Base-by-base conservation (phyloP, 1,140 invertebrate species). In the Orius insidiosus region DNA sequence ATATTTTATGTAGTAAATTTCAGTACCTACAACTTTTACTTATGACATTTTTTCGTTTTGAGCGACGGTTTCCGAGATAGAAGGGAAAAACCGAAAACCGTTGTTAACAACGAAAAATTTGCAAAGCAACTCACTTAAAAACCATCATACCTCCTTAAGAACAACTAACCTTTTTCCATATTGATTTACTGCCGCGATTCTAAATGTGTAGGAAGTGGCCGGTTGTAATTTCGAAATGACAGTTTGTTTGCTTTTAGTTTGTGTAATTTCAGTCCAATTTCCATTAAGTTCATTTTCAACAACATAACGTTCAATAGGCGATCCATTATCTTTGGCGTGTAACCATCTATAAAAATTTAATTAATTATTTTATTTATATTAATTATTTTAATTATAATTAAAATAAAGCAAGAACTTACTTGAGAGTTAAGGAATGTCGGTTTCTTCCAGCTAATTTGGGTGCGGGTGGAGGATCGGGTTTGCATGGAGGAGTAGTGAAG, bases 141-240 rank as follows among this genome's bases (percentile, higher is more conserved):
- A n/a, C n/a, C n/a, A n/a, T n/a, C n/a, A n/a, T n/a, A n/a, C n/a
- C n/a, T n/a, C 37, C 37, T 14, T 14, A 38, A 38, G 6, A 14
- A n/a, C 19, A 15, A 46, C 43, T 49, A 55, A 74, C 71, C 71
- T 73, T 56, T 73, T 73, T 1, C 85, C 85, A 50, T 72, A 67
- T 54, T 79, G 76, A 60, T 89, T 89, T n/a, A 83, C 71, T 45
- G 81, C 84, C 33, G 79, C 75, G 50, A 90, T 59, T 18, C 86
- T 73, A 60, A 89, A 86, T 19, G 70, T 72, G 58, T 89, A 89
- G 19, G 71, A 63, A 5, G 83, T 86, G 19, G 81, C 74, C 4
- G 81, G 71, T 51, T 72, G 69, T 41, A 88, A 67, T 54, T 80
- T 78, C 44, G 68, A 68, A 16, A 83, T 65, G 49, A 74, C 74